Base-by-base conservation (phyloP, 1,140 invertebrate genomes). In the Macrobrachium nipponense region DNA sequence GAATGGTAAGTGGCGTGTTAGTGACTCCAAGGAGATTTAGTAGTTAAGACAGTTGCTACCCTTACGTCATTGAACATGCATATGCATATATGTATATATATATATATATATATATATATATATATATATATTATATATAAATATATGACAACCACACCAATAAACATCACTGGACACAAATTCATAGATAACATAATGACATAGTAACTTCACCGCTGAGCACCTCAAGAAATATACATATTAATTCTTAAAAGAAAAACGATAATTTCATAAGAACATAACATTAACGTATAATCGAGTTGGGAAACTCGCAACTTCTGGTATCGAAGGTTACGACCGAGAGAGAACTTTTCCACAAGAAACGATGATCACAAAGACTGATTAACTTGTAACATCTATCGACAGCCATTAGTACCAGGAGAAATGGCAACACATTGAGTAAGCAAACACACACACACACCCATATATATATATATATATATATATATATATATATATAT, bases 391-490 rank as follows among this genome's bases (percentile, higher is more conserved):
- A 2, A 36, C 4, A 36, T 36, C 27, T 36, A 36, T 36, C 27
- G 27, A 36, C 27, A 36, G 4, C 27, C 27, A 36, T 36, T 4
- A 36, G 27, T 36, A 36, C 27, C 1, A 36, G 27, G 27, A 36
- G 27, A 36, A 36, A 36, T 36, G 27, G 27, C 1, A 2, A 78
- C n/a, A 59, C 11, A 27, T 0, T n/a, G 43, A 5, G 43, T 20
- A 80, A 15, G 64, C 27, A 80, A 20, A 64, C 60, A 64, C 27
- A 80, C 58, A 79, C 58, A 62, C 14, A 36, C 18, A 76, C 36
- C 36, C 43, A 68, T 27, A 80, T n/a, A 80, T 27, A 43, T 44
- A 20, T 43, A 79, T 14, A 62, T 2, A 79, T 14, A 60, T 5
- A 61, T 20, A 27, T 17, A 70, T 18, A 70, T 18, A 70, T 18